Percentiles rank a stretch among this genome's conserved stretches.
Evolutionary conservation across 2,888 invertebrate genomes (phyloP).

Genomic region (Chirona hameri): DNA sequence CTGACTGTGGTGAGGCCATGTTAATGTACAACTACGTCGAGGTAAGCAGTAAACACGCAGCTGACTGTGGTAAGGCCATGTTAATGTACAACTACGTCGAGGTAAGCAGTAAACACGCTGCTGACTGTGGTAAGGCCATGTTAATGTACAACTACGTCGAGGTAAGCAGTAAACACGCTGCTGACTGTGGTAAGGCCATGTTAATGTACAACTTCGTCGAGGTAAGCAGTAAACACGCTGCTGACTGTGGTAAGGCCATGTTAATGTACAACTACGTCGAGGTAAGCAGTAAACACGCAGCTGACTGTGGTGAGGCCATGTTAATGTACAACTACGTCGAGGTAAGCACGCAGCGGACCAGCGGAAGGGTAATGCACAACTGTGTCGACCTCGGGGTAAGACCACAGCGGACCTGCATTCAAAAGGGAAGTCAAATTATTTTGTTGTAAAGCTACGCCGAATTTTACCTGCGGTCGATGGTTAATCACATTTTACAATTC

Average conservation of each 20-base stretch:
- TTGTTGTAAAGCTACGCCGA: too few relatives aligned
- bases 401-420: too few relatives aligned
- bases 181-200: neutral
- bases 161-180: slow-evolving; percentile 56
- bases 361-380: too few relatives aligned
- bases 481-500: too few relatives aligned
- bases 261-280: slow-evolving; percentile 92
- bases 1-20: neutral
- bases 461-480: too few relatives aligned
- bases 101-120: slow-evolving; percentile 56
- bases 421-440: too few relatives aligned
- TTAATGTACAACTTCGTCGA: slow-evolving; percentile 92
- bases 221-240: slow-evolving; percentile 56
- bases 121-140: neutral
- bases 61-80: neutral
- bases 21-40: slow-evolving; percentile 92
- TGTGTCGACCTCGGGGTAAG: too few relatives aligned
- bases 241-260: neutral
- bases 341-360: too few relatives aligned
- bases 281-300: slow-evolving; percentile 56
- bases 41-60: slow-evolving; percentile 56
- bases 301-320: neutral
- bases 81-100: slow-evolving; percentile 92
- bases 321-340: too few relatives aligned
- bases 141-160: slow-evolving; percentile 92